phyloP scores from a whole-genome alignment of 2,888 invertebrate genomes.

The Tholera decimalis region DNA sequence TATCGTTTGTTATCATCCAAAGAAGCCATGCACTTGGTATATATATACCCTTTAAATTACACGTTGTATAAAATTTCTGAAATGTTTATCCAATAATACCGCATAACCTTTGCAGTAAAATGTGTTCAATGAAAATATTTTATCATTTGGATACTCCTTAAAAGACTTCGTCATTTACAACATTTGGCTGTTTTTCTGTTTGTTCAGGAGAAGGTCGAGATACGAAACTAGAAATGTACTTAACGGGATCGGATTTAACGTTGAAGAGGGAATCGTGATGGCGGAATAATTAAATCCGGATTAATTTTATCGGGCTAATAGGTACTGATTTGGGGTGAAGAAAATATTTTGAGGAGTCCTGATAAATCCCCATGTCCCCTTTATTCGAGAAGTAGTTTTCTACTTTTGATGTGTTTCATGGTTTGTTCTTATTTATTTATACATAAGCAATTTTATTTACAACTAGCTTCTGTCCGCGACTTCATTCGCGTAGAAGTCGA shows the following conservation, averaged over 20 bases:
- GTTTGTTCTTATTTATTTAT: too few species aligned
- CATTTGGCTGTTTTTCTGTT: slow-evolving; percentile 55
- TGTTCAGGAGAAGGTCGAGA: slow-evolving; percentile 47
- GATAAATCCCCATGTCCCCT: not conserved
- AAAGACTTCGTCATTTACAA: slow-evolving; percentile 52
- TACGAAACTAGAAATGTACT: slow-evolving; percentile 42
- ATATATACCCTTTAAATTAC: too few species aligned
- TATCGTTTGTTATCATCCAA: too few species aligned
- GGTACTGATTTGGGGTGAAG: slow-evolving; percentile 23
- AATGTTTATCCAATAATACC: slow-evolving; percentile 38
- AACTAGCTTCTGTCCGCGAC: too few species aligned
- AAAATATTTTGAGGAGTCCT: slow-evolving; percentile 28
- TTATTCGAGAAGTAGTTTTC: not conserved
- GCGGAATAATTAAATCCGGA: slow-evolving; percentile 47
- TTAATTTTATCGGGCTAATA: slow-evolving; percentile 33
- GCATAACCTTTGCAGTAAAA: slow-evolving; percentile 26
- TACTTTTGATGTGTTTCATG: too few species aligned
- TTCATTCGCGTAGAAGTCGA: too few species aligned
- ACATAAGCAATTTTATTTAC: too few species aligned
- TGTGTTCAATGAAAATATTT: slow-evolving; percentile 34
- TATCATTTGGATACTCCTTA: slow-evolving; percentile 39
- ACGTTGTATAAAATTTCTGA: not conserved
- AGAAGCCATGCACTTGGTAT: too few species aligned
- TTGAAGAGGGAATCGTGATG: slow-evolving; percentile 28
- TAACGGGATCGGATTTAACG: slow-evolving; percentile 30